Conservation (phyloP, 2,797 vertebrate genomes). For the Enteromius trimaculatus region DNA sequence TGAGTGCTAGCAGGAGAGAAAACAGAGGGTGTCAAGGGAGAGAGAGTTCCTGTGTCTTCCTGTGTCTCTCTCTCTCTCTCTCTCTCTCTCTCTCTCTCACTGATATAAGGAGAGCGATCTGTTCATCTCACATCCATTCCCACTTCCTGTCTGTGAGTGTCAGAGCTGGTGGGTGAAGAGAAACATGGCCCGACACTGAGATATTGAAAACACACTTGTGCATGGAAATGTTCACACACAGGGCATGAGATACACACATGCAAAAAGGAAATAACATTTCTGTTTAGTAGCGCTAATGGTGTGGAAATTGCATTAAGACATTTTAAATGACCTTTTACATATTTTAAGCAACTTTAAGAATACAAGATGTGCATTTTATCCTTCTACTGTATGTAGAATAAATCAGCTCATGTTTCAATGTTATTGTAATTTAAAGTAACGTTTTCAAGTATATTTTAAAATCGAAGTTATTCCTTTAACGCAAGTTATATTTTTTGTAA, state of each 20-base stretch:
- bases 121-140: constrained; percentile 53
- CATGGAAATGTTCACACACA: constrained; percentile 34
- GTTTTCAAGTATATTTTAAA: background rate
- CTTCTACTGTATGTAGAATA: background rate
- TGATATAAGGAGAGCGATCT: constrained; percentile 53
- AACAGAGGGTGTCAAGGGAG: constrained; percentile 42
- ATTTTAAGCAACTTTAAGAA: background rate
- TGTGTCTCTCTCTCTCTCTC: background rate
- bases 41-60: constrained; percentile 50
- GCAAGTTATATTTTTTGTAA: background rate
- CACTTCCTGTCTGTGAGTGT: constrained; percentile 57
- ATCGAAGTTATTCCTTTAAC: background rate
- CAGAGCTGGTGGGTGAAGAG: constrained; percentile 54
- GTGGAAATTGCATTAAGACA: background rate
- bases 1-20: constrained; percentile 44
- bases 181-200: constrained; percentile 43
- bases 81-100: background rate
- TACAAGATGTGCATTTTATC: background rate
- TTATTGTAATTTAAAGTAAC: background rate
- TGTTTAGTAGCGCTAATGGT: background rate
- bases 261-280: background rate
- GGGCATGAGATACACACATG: background rate
- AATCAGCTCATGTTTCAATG: background rate
- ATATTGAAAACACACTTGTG: constrained; percentile 51
- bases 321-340: background rate